Evolutionary conservation across 2,113 vertebrate genomes (phyloP).

Genomic region (Hippocampus guttulatus): DNA sequence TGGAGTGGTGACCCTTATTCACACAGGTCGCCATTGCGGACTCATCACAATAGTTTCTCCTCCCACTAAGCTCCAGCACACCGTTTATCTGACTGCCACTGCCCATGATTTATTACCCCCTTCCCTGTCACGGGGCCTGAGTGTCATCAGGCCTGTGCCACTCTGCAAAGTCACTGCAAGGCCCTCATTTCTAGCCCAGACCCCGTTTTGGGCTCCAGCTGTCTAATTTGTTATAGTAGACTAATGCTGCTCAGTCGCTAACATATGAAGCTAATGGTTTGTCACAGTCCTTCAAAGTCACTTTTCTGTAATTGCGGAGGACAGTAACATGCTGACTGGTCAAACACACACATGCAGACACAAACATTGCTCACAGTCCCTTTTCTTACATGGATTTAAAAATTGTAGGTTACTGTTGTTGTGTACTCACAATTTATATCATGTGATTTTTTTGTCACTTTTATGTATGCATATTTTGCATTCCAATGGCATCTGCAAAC

Average conservation of each 20-base stretch:
- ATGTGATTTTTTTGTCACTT: not conserved
- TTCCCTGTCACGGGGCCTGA: constrained; percentile 51
- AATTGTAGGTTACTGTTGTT: not conserved
- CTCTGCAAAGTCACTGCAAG: constrained; percentile 54
- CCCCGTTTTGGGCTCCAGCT: constrained; percentile 31
- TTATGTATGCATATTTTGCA: not conserved
- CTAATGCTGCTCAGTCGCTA: constrained; percentile 26
- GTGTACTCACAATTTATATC: not conserved
- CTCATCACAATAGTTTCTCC: constrained; percentile 68
- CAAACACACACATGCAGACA: constrained; percentile 11
- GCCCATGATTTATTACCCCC: constrained; percentile 68
- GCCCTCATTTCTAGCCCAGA: constrained; percentile 44
- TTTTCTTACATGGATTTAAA: not conserved
- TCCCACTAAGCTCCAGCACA: constrained; percentile 61
- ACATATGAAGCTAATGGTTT: constrained; percentile 40
- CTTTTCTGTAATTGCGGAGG: constrained; percentile 31
- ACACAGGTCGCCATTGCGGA: constrained; percentile 52
- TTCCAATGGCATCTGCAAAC: not conserved
- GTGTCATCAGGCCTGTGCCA: constrained; percentile 60
- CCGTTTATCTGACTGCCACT: constrained; percentile 68
- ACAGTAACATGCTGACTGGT: constrained; percentile 22
- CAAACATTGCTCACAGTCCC: constrained; percentile 14
- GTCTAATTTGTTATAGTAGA: constrained; percentile 33
- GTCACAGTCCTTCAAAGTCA: constrained; percentile 40
- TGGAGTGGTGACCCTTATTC: constrained; percentile 63